Evolutionary conservation across 2,113 vertebrate species (phyloP), one percentile per base, ranked within the genome.

Genomic region (Thoracochromis brauschi): DNA sequence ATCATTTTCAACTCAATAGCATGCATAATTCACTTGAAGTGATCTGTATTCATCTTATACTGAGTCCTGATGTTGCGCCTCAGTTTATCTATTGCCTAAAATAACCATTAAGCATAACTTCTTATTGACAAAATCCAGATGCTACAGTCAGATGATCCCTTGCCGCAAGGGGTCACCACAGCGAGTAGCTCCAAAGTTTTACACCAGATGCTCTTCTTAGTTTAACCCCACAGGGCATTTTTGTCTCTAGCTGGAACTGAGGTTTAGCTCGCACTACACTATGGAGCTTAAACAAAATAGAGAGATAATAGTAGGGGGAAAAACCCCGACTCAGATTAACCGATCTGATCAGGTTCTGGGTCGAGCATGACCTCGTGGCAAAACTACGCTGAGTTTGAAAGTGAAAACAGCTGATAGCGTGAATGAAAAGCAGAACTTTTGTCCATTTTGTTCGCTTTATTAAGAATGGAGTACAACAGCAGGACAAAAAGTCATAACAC

Each of bases 391-490:
- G 17, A 51, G 7, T 31, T 51, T 78, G 45, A 78, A 31, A 78
- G 26, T 51, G 45, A n/a, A 51, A n/a, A 31, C 16, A 26, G 31
- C 13, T 35, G 29, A 35, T n/a, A 3, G 35, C 10, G 17, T 47
- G 6, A 21, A 75, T 29, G 38, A 54, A 26, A 79, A 65, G 87
- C 73, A 60, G 38, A 40, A 58, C 17, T 68, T 89, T 58, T 90
- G 58, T 94, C 90, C 26, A 42, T 93, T 95, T 94, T 93, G 94
- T 85, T 92, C 73, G 92, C 94, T 96, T 96, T 96, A 96, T 96
- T 97, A 96, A 97, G 96, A 96, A 97, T 95, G 95, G 86, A 96
- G 95, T 91, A 96, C 96, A 95, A 95, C 96, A 96, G 93, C 96
- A 92, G 94, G 92, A 96, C 95, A 93, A 93, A 95, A 96, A 96